A percentile compares a stretch with the other conserved stretches of the same genome.
Conservation (phyloP, 1,140 invertebrate genomes). For the Eupristina koningsbergeri region DNA sequence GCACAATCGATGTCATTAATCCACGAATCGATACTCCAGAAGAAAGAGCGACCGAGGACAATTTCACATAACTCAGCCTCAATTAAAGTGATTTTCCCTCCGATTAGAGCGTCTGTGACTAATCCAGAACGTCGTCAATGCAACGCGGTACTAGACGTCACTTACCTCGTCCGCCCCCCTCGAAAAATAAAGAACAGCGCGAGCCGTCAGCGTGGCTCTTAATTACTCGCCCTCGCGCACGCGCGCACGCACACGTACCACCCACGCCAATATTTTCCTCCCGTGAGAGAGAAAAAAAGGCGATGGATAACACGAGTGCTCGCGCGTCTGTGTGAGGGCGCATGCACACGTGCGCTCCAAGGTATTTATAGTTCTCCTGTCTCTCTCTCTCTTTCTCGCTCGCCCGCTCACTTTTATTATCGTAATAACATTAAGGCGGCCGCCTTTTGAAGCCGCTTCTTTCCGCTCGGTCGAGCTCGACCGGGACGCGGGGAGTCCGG, state of each 20-base stretch:
- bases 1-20: too few species aligned
- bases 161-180: neutral
- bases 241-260: constrained; percentile 9
- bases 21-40: neutral
- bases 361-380: constrained; percentile 65
- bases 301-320: constrained; percentile 7
- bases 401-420: constrained; percentile 67
- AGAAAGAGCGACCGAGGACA: neutral
- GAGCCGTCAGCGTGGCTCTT: constrained; percentile 23
- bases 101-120: neutral
- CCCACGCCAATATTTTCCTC: constrained; percentile 28
- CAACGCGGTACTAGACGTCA: neutral
- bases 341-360: neutral
- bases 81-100: neutral
- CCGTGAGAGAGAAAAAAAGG: neutral
- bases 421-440: constrained; percentile 69
- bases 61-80: neutral
- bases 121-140: neutral
- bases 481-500: neutral
- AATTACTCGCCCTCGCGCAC: constrained; percentile 15
- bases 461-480: constrained; percentile 16
- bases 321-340: neutral
- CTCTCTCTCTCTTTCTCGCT: constrained; percentile 51
- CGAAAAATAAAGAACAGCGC: constrained; percentile 6
- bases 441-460: constrained; percentile 60